Percentiles rank a stretch among this genome's conserved stretches.
These are phyloP conservation scores for Xylophagus ater DNA, from an alignment of 2,888 invertebrate genomes.

Conservation along the genomic window DNA sequence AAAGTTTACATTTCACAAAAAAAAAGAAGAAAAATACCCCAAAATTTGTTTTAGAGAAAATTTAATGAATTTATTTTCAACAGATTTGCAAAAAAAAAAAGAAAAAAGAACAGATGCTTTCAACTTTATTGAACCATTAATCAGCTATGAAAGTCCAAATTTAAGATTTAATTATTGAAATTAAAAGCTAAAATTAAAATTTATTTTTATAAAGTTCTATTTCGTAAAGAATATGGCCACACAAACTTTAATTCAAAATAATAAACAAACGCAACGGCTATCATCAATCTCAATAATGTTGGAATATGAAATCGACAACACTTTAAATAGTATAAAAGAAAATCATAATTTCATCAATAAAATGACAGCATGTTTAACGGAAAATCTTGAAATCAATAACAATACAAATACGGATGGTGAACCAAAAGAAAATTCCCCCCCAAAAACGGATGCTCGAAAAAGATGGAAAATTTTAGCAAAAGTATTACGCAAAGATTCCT, in stretches of 20 bases:
- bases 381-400: slow-evolving; percentile 15
- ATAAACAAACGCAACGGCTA: slow-evolving; percentile 16
- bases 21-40: too few relatives aligned
- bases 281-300: slow-evolving; percentile 35
- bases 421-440: slow-evolving; percentile 3
- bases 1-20: too few relatives aligned
- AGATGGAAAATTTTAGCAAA: slow-evolving; percentile 61
- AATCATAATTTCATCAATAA: slow-evolving; percentile 23
- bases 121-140: too few relatives aligned
- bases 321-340: slow-evolving; percentile 35
- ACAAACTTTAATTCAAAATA: slow-evolving; percentile 15
- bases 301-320: slow-evolving; percentile 38
- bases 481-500: slow-evolving; percentile 43
- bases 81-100: too few relatives aligned
- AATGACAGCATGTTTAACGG: slow-evolving; percentile 9
- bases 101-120: too few relatives aligned
- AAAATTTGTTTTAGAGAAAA: too few relatives aligned
- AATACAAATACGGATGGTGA: slow-evolving; percentile 17
- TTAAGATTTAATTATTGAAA: too few relatives aligned
- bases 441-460: slow-evolving; percentile 45
- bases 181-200: too few relatives aligned
- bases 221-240: slow-evolving; percentile 17
- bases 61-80: too few relatives aligned
- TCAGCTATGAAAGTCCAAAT: too few relatives aligned
- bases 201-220: too few relatives aligned